phyloP scores from a whole-genome alignment of 2,113 vertebrate species.

The Potamarius usumacintae region DNA sequence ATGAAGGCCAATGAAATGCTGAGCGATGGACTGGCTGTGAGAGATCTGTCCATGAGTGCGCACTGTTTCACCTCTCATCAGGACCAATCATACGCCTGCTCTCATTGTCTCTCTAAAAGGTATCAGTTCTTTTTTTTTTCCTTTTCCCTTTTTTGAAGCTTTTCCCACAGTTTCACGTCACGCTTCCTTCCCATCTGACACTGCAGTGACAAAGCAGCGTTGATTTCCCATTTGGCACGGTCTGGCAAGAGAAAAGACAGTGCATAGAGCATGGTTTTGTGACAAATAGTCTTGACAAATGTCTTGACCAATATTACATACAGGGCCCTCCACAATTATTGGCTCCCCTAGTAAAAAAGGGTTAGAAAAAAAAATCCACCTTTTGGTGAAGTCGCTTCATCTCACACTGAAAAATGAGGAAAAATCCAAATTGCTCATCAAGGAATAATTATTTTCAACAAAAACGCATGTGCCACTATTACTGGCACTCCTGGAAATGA shows the following conservation, averaged over 20 bases:
- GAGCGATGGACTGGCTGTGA: conserved; percentile 34
- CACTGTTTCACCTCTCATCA: conserved; percentile 30
- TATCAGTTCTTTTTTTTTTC: conserved; percentile 21
- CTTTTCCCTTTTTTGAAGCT: conserved; percentile 7
- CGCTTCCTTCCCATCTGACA: conserved; percentile 9
- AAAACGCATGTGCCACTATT: no score
- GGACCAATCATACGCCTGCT: conserved; percentile 24
- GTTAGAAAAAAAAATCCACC: no score
- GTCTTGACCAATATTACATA: conserved; percentile 1
- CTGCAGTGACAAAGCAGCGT: conserved; percentile 32
- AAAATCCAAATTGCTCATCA: no score
- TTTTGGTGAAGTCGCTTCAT: no score
- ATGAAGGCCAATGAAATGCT: conserved; percentile 38
- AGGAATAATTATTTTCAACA: no score
- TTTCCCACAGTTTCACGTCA: conserved; percentile 26
- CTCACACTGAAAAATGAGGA: no score
- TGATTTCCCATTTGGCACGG: conserved; percentile 32
- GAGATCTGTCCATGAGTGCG: conserved; percentile 50
- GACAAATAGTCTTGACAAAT: neutral
- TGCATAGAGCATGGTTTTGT: neutral
- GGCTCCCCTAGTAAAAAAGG: no score
- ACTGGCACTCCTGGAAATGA: no score
- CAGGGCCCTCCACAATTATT: no score
- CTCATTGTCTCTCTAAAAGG: conserved; percentile 37
- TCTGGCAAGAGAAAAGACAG: conserved; percentile 28